Base-by-base conservation (phyloP, 2,113 vertebrate species). In the Oplegnathus fasciatus region DNA sequence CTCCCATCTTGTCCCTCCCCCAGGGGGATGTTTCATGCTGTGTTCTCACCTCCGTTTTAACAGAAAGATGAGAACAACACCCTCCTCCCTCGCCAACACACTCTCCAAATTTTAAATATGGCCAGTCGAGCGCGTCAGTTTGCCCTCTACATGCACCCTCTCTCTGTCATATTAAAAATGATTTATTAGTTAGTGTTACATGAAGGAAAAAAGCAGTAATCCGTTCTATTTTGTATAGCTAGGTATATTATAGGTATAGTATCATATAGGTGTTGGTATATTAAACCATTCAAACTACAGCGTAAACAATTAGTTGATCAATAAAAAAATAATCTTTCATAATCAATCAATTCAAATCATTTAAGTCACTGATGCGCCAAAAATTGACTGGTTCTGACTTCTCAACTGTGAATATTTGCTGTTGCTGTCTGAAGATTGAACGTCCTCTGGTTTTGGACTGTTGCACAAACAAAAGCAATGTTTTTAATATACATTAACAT, bases 11-110 rank as follows among this genome's bases (percentile, higher is more conserved):
- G 58, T 70, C 20, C 44, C 32, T 58, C 30, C 80, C 83, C 55
- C 54, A 2, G 24, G 68, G 81, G 68, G 64, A 80, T 18, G 46
- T 80, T 85, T 83, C 74, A 68, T 44, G 69, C 65, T 22, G 60
- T 74, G 78, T 88, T 88, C 84, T 85, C 88, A 88, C 88, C 88
- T 92, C 76, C 1, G 30, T 34, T 55, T 44, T 24, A 80, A 78
- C 68, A 66, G 54, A 48, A 34, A 66, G 7, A 64, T 54, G 15
- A 62, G 42, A 88, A 55, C 62, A 57, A 46, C 85, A 62, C 74
- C 77, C 67, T 65, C 9, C 32, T 24, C 40, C 44, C 69, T 55
- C 4, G 2, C 82, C 74, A 70, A 42, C 26, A 57, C 55, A 17
- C 54, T 28, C 48, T 42, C 44, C 74, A 76, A 15, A 61, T 82